Conservation (phyloP, 2,113 vertebrate species). For the Cyprinodon tularosa region DNA sequence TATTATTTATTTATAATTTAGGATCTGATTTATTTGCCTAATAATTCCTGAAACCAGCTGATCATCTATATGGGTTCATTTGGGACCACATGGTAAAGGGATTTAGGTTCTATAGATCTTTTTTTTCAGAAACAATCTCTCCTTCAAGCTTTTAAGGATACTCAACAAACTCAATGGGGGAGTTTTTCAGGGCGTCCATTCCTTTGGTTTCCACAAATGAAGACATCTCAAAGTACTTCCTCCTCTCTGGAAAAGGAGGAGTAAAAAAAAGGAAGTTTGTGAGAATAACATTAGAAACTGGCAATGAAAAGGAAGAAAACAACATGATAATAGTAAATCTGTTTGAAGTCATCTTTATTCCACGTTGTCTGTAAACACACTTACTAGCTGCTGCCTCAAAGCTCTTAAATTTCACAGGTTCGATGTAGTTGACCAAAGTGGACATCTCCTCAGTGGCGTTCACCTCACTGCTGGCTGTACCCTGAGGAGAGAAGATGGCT, state of each 20-base stretch:
- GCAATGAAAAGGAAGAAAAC: not conserved
- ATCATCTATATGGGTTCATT: not conserved
- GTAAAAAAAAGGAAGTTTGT: not conserved
- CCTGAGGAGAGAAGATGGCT: slow-evolving; percentile 70
- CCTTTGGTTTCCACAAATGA: slow-evolving; percentile 93
- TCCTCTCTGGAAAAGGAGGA: slow-evolving; percentile 78
- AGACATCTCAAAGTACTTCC: slow-evolving; percentile 90
- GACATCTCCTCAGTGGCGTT: slow-evolving; percentile 94
- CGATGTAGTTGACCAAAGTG: slow-evolving; percentile 89
- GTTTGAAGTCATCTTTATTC: not conserved
- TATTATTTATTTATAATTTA: not conserved
- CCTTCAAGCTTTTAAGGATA: slow-evolving; percentile 78
- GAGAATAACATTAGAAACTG: not conserved
- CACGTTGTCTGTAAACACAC: slow-evolving; percentile 51
- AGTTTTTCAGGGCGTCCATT: slow-evolving; percentile 87
- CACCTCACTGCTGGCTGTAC: slow-evolving; percentile 90
- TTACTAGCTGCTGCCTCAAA: slow-evolving; percentile 87
- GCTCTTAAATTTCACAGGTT: slow-evolving; percentile 91
- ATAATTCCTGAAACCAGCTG: not conserved
- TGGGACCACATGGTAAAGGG: not conserved
- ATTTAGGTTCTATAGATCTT: not conserved
- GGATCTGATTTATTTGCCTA: not conserved
- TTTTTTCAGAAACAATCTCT: not conserved
- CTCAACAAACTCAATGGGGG: slow-evolving; percentile 89
- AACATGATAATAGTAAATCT: not conserved